Base-by-base conservation (phyloP, 2,888 invertebrate genomes). In the Sceliomorpha sp. region DNA sequence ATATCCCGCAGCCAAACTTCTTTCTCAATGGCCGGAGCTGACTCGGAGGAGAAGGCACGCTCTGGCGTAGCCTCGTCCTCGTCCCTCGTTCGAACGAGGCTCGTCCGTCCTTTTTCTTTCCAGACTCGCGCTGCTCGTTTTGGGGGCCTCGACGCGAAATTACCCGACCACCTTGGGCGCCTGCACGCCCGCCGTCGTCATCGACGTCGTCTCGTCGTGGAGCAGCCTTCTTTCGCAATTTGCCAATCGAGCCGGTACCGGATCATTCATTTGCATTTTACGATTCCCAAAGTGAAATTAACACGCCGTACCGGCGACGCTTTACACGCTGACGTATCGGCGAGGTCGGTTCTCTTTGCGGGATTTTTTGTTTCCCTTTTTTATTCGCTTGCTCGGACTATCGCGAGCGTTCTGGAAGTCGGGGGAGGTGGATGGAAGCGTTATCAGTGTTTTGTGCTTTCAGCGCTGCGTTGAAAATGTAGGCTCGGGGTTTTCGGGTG, bases 111-210 rank as follows among this genome's bases (percentile, higher is more conserved):
- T 45, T 45, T 40, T 29, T n/a, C 31, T 40, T 55, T 39, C 13
- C 31, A 31, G 17, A 13, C 26, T 67, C 45, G 70, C 66, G 70
- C 72, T 75, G 74, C 68, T 81, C 74, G 71, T 81, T 81, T 77
- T 75, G 73, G 74, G n/a, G 78, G 75, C 74, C 70, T 70, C 78
- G n/a, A n/a, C n/a, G 79, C 84, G 79, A 87, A 87, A 87, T 87
- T 87, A 84, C 87, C 77, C 86, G 87, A 86, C 87, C 87, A 87
- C 87, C 87, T 87, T 87, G 86, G 86, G 84, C 83, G 85, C 82
- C 81, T 78, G 77, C 76, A 73, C 75, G 76, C 76, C 77, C 77
- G 77, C 76, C 75, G 58, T 66, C 66, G 50, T 66, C 66, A 7
- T 67, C 53, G 59, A 63, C 63, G 58, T 58, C 40, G 24, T 40